Conservation (phyloP, 1,140 invertebrate genomes). For the Tenebrio molitor region DNA sequence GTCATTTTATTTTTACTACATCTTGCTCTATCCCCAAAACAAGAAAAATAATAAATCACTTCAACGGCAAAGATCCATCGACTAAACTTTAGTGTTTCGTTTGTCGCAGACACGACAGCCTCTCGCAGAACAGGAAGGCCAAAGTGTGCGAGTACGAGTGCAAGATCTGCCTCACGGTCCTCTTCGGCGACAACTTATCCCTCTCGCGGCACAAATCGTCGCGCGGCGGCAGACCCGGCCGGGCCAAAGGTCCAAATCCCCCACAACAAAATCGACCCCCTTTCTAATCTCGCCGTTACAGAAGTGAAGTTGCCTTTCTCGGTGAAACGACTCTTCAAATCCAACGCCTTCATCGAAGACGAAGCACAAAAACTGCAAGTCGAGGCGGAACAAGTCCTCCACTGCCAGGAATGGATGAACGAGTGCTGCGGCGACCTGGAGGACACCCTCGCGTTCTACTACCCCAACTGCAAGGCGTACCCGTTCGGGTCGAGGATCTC, state of each 20-base stretch:
- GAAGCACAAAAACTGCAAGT: conserved; percentile 37
- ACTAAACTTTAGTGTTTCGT: too few species aligned
- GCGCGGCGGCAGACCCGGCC: conserved; percentile 6
- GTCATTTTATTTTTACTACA: conserved; percentile 4
- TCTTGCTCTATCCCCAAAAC: too few species aligned
- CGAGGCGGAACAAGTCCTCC: conserved; percentile 53
- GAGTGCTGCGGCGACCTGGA: conserved; percentile 57
- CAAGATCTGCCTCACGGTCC: conserved; percentile 54
- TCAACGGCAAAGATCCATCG: too few species aligned
- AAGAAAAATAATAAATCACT: too few species aligned
- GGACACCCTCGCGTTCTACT: conserved; percentile 46
- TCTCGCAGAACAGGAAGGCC: conserved; percentile 48
- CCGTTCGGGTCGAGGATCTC: conserved; percentile 69
- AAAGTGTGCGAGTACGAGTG: conserved; percentile 59
- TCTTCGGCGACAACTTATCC: conserved; percentile 59
- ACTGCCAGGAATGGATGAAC: conserved; percentile 40
- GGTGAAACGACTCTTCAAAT: conserved; percentile 53
- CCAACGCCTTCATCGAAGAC: conserved; percentile 45
- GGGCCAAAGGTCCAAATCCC: conserved; percentile 24
- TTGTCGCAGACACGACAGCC: conserved; percentile 52
- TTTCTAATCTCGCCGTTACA: conserved; percentile 45
- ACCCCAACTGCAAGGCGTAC: conserved; percentile 61
- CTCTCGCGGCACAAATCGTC: conserved; percentile 48
- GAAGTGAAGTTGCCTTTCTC: conserved; percentile 51
- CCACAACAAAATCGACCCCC: neutral